Evolutionary conservation across 1,140 invertebrate genomes (phyloP), one percentile per base, ranked within the genome.

Genomic region (Galleria mellonella): DNA sequence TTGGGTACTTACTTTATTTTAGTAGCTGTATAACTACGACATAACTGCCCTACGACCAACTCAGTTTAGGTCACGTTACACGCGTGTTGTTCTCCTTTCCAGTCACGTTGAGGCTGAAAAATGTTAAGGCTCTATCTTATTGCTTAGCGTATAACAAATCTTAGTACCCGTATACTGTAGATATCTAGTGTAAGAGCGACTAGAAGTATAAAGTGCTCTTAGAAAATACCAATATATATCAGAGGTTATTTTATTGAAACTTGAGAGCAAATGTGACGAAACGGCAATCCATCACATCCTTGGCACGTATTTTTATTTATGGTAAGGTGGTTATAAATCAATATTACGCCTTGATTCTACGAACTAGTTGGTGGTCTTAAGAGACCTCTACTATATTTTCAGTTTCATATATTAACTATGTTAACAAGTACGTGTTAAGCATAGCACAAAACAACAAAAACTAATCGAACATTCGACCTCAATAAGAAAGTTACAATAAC

Each of bases 201-300:
- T 9, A 17, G 7, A 37, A 1, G 35, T 37, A 23, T 37, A 17
- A 9, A 17, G 17, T 35, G 9, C 11, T 35, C 32, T 14, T 29
- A 9, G 13, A 32, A 37, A 37, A 29, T 29, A 6, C 15, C 27
- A 36, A 50, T 44, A 44, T 44, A 39, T 42, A 38, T 47, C 43
- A 46, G 35, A 55, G 43, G 43, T 47, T 55, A 46, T 44, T 42
- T 55, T 51, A 51, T 39, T 28, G 40, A 47, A 43, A 41, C 42
- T 31, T 12, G 39, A 42, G 14, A 23, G 4, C 42, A 45, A 28
- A 43, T 32, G 46, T 49, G 33, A 32, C 27, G 39, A 42, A 35
- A 8, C 23, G 40, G 43, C 36, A 47, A 50, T 55, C 47, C 35
- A 47, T 55, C 47, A 51, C 44, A 40, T 28, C 49, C 45, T 44